phyloP scores from a whole-genome alignment of 2,888 invertebrate species.

The Phortica magna region DNA sequence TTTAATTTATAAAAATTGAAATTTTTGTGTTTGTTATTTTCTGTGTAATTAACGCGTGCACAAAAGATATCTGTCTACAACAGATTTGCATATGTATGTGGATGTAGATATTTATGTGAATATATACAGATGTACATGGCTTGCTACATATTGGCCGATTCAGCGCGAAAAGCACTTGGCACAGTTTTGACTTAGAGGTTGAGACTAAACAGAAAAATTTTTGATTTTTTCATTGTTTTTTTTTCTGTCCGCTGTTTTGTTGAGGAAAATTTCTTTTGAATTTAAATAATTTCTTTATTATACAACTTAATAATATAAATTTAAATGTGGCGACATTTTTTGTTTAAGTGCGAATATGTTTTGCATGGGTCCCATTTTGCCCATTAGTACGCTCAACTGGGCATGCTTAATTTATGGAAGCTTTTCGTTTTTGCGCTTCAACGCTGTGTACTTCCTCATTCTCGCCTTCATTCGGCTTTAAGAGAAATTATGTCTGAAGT shows the following conservation, averaged over 20 bases:
- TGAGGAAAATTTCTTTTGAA: constrained; percentile 18
- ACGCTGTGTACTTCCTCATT: constrained; percentile 17
- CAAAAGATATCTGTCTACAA: constrained; percentile 43
- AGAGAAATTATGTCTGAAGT: not conserved
- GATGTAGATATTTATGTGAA: constrained; percentile 48
- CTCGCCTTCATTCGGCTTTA: not conserved
- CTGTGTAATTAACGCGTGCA: constrained; percentile 33
- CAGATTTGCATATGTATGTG: constrained; percentile 51
- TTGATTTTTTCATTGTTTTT: not conserved
- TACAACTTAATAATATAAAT: constrained; percentile 50
- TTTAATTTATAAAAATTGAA: not conserved
- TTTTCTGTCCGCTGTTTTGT: constrained; percentile 38
- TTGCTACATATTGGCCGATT: constrained; percentile 24
- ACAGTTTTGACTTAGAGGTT: constrained; percentile 65
- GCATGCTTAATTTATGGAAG: constrained; percentile 66
- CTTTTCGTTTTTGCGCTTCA: constrained; percentile 36
- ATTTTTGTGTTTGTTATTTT: not conserved
- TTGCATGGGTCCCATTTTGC: constrained; percentile 33
- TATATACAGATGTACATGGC: not conserved
- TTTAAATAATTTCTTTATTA: constrained; percentile 13
- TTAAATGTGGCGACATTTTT: constrained; percentile 59
- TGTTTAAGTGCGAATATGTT: constrained; percentile 32
- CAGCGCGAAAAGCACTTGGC: constrained; percentile 68
- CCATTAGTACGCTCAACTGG: constrained; percentile 56
- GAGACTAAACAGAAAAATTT: constrained; percentile 47